These are phyloP conservation scores for Sebastes matsubarae DNA, from an alignment of 2,797 vertebrate genomes.

Conservation along the genomic window DNA sequence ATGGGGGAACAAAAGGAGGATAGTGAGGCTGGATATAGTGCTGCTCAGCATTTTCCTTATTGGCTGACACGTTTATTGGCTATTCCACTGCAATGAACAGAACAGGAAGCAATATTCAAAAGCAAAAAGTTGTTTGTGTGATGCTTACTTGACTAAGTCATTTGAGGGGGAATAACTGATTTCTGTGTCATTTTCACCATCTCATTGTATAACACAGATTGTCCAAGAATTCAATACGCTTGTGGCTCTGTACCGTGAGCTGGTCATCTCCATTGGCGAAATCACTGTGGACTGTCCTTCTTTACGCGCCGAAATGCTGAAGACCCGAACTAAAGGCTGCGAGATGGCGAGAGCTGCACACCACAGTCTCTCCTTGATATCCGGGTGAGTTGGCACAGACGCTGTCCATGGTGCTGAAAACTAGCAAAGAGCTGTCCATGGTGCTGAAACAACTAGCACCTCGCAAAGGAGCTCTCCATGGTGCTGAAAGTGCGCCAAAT, in stretches of 20 bases:
- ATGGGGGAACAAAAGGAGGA: neutral
- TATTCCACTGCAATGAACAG: constrained; percentile 7
- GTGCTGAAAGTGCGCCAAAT: neutral
- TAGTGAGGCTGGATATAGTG: neutral
- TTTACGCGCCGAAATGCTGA: constrained; percentile 92
- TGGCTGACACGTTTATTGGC: neutral
- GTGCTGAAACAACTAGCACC: neutral
- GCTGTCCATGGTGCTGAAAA: constrained; percentile 56
- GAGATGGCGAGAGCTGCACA: constrained; percentile 94
- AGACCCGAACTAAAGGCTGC: constrained; percentile 93
- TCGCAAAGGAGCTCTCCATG: neutral
- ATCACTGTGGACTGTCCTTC: constrained; percentile 91
- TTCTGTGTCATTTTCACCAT: neutral
- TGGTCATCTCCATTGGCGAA: constrained; percentile 98
- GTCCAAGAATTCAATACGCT: constrained; percentile 99
- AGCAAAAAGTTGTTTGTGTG: constrained; percentile 6
- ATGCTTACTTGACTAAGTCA: neutral
- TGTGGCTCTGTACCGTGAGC: constrained; percentile 95
- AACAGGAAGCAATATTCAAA: neutral
- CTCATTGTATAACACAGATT: constrained; percentile 86
- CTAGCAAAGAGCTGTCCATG: neutral
- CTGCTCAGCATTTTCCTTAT: constrained; percentile 28
- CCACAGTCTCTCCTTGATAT: constrained; percentile 95
- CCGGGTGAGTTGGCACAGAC: constrained; percentile 84
- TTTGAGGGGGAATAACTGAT: neutral